Conservation (phyloP, 2,113 vertebrate genomes). For the Hassar affinis region DNA sequence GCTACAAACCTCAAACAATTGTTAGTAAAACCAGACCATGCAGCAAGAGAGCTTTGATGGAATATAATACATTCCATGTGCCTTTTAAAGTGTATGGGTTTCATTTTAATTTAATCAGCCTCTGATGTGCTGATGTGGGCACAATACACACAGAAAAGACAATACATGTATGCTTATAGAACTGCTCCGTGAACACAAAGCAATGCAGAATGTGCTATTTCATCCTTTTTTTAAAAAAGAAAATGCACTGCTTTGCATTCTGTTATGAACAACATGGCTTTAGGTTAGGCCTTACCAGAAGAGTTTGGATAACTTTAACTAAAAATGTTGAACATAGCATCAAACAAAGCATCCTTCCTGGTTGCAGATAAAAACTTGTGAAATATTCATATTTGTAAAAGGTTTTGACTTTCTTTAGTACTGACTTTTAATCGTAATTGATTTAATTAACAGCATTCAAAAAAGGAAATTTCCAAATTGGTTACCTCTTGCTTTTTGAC, state of each 20-base stretch:
- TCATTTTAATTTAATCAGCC: constrained; percentile 7
- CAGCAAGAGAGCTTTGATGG: background rate
- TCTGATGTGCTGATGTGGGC: background rate
- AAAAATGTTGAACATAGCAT: background rate
- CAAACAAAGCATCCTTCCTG: background rate
- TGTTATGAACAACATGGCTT: background rate
- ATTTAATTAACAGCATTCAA: background rate
- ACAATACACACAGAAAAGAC: background rate
- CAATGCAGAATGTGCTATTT: background rate
- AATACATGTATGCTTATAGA: background rate
- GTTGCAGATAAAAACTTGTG: background rate
- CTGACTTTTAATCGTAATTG: background rate
- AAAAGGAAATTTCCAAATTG: background rate
- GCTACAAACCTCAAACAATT: background rate
- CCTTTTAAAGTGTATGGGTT: background rate
- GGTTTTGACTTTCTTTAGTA: background rate
- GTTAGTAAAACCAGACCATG: background rate
- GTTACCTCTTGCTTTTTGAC: background rate
- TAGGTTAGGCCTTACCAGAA: background rate
- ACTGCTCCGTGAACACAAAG: background rate
- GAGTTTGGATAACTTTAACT: background rate
- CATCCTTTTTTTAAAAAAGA: background rate
- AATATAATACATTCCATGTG: background rate
- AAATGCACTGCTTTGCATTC: background rate
- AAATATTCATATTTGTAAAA: background rate